Base-by-base conservation (phyloP, 1,140 invertebrate genomes). In the Hetaerina americana region DNA sequence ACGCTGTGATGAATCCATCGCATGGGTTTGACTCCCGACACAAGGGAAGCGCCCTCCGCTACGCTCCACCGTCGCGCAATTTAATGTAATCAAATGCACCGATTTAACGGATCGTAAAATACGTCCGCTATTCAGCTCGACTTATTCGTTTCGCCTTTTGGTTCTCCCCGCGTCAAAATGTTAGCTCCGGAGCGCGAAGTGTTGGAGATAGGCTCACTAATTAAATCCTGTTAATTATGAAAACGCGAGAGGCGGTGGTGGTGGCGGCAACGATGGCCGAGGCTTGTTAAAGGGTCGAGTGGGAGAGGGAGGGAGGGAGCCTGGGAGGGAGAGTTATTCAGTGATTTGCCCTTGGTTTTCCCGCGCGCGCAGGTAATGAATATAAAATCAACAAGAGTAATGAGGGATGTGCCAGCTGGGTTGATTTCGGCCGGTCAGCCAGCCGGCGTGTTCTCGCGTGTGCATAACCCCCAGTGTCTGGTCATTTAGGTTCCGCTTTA, bases 161-260 rank as follows among this genome's bases (percentile, higher is more conserved):
- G 22, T 2, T 2, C 40, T 10, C 40, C 15, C 22, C 40, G 22
- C 40, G 40, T 57, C 40, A n/a, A 40, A 40, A 40, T 40, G 6
- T 40, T 40, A 40, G 2, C 40, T n/a, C 1, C 40, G 10, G 40
- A n/a, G 40, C 10, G 40, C 40, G 40, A 57, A 57, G 15, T 18
- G 40, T 57, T 57, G 22, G 40, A 57, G 15, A n/a, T 57, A 57
- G 40, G 40, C 10, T 1, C 40, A 5, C 40, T 57, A 57, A 57
- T 57, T 57, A 57, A 57, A 57, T 57, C 40, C 40, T 57, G 40
- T 57, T 57, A 57, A 57, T 57, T 57, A 57, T 57, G 40, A 57
- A 57, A 57, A 57, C 40, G 22, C 1, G 10, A n/a, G n/a, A n/a
- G n/a, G n/a, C n/a, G n/a, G n/a, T n/a, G n/a, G n/a, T n/a, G n/a